Evolutionary conservation across 2,113 vertebrate species (phyloP).

Genomic region (Saguinus imperator): DNA sequence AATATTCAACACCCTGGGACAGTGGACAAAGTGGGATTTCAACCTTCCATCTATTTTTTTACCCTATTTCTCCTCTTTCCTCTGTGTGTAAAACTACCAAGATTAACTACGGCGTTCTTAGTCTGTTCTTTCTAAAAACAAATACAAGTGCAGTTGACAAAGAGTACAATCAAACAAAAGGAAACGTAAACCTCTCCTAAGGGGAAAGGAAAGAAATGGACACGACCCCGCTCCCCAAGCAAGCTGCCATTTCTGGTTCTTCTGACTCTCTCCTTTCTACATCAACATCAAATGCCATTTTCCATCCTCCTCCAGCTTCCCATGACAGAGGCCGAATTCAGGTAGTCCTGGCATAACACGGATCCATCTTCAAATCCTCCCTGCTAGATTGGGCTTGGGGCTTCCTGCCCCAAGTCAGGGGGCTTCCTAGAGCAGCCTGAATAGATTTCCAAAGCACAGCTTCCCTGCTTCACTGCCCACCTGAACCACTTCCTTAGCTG

Average conservation of each 20-base stretch:
- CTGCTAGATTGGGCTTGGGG: too few relatives aligned
- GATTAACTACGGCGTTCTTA: not conserved
- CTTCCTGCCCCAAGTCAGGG: not conserved
- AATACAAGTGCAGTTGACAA: not conserved
- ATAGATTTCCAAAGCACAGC: not conserved
- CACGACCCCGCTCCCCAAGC: rapidly evolving
- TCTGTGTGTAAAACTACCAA: not conserved
- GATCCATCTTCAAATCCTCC: not conserved
- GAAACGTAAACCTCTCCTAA: not conserved
- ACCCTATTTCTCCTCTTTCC: not conserved
- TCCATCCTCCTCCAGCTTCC: not conserved
- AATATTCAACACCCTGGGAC: not conserved
- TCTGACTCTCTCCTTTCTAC: not conserved
- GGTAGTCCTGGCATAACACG: not conserved
- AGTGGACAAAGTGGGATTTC: not conserved
- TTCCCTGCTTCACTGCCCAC: too few relatives aligned
- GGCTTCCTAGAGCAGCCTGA: not conserved
- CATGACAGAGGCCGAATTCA: not conserved
- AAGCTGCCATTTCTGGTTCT: rapidly evolving
- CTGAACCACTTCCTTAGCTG: not conserved
- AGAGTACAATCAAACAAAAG: not conserved
- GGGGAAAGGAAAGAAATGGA: not conserved
- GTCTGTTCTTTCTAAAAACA: not conserved
- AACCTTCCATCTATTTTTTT: not conserved
- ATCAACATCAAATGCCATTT: not conserved